Evolutionary conservation across 2,888 invertebrate species (phyloP), one percentile per base, ranked within the genome.

Genomic region (Pteria penguin): DNA sequence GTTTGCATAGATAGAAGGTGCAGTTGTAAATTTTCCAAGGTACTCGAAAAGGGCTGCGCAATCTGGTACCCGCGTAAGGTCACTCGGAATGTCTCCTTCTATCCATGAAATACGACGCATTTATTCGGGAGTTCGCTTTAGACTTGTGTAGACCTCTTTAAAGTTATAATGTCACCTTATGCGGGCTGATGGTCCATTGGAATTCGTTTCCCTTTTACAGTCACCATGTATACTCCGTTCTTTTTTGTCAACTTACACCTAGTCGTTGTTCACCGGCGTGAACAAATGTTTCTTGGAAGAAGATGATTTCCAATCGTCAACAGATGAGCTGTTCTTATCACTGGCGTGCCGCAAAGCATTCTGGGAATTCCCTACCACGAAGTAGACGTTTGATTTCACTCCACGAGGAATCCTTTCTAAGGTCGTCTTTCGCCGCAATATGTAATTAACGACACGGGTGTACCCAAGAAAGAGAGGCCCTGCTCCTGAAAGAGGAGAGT

Each of bases 81-180:
- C 45, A 14, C 11, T 45, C 8, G 45, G 45, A 45, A 45, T 45
- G 45, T 45, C 45, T 45, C 45, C 45, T 18, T 62, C 54, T 1
- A 71, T 24, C 71, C 71, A 71, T 5, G 71, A n/a, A 11, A 71
- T 54, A 14, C 62, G 26, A 33, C 54, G 57, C 52, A 24, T 71
- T 31, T 62, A 71, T 14, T 14, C 22, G 4, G 33, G 24, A 33
- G 11, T 32, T n/a, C 29, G 29, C 22, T 36, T 54, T 3, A 62
- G 22, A 26, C 58, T 58, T 18, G 36, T 22, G 32, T 69, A 69
- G 24, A 4, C 29, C 36, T 22, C n/a, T 71, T 27, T 14, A 62
- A 32, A 4, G 36, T 22, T 3, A 71, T n/a, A 18, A 71, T 11
- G 5, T 61, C 22, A 4, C 8, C 18, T 4, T 36, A 31, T 3